Base-by-base conservation (phyloP, 2,113 vertebrate genomes). In the Rhinoptilus africanus region DNA sequence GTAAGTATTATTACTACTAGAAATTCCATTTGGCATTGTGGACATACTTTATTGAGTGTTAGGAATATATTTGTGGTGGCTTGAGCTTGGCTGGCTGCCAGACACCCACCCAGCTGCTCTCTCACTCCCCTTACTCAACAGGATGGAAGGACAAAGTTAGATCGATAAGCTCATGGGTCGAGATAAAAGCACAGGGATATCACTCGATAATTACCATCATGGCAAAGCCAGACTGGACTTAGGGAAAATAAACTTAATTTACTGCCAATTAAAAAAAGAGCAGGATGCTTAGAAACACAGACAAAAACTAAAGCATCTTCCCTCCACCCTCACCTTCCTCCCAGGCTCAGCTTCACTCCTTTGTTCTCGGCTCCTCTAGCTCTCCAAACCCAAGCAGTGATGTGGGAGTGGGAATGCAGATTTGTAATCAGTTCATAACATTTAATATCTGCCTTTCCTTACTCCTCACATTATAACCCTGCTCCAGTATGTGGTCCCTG, bases 391-490 rank as follows among this genome's bases (percentile, higher is more conserved):
- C 47, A 62, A 35, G 24, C 2, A 17, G 4, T 30, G 8, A 2
- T 77, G 16, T 9, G 4, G 4, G 4, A 2, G 23, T 45, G 19
- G 24, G 1, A 1, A 67, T 67, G 32, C 2, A 2, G 0, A 1
- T 30, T 71, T 82, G 15, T 63, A 41, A 45, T 48, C 19, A 22
- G 14, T 43, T 37, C 22, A 9, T 8, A 81, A n/a, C 6, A 51
- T 4, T 68, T 54, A 5, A 5, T 30, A 15, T 45, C 28, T 69
- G 8, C 4, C 6, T 59, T 8, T 71, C 54, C 9, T 82, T 48
- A 32, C 12, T 68, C 17, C 21, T 91, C 22, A 32, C 14, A 18
- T 6, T 50, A 19, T 45, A 71, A 0, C 3, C 14, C 17, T 72
- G 3, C n/a, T 89, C 16, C 2, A 8, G 12, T 1, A 14, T 9